Base-by-base conservation (phyloP, 2,797 vertebrate genomes). In the Emys orbicularis region DNA sequence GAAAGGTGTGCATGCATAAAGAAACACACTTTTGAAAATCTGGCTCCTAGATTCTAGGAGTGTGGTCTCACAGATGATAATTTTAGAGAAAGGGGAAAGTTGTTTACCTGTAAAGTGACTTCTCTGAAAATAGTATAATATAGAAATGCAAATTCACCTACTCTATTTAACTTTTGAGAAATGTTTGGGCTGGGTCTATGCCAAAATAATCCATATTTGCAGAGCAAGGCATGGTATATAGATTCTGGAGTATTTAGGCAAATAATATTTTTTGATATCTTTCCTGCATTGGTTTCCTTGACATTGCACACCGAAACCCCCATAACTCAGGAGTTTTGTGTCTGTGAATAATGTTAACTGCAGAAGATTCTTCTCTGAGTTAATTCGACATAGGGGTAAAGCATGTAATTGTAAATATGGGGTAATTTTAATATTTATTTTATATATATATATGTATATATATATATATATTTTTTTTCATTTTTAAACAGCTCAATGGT, bases 401-500 rank as follows among this genome's bases (percentile, higher is more conserved):
- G 72, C 16, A 72, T 81, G 12, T 56, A 90, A 83, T 84, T 53
- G 41, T 90, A 90, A 79, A 68, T 90, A 90, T 93, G 77, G 89
- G 21, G 19, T 37, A 72, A 95, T 84, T 90, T 90, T 97, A 79
- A 97, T 72, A 77, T 79, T 92, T 85, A 54, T 96, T 94, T 59
- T 44, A 49, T 96, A 23, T 79, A 7, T 96, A 59, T 92, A 91
- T 96, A 50, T 79, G 57, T 95, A 6, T 87, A 3, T 47, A 8
- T 96, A 23, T 79, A 6, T 96, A 59, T 92, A 91, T 96, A 50
- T 44, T 44, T 97, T 97, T 95, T 97, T 94, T 52, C 83, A 77
- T 98, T 95, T 96, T 96, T 44, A 6, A 96, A 98, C 97, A 99
- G 98, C 97, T 99, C 98, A 56, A 98, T 98, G 98, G 98, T 99